Evolutionary conservation across 2,888 invertebrate genomes (phyloP), one percentile per base, ranked within the genome.

Genomic region (Tetramorium bicarinatum): DNA sequence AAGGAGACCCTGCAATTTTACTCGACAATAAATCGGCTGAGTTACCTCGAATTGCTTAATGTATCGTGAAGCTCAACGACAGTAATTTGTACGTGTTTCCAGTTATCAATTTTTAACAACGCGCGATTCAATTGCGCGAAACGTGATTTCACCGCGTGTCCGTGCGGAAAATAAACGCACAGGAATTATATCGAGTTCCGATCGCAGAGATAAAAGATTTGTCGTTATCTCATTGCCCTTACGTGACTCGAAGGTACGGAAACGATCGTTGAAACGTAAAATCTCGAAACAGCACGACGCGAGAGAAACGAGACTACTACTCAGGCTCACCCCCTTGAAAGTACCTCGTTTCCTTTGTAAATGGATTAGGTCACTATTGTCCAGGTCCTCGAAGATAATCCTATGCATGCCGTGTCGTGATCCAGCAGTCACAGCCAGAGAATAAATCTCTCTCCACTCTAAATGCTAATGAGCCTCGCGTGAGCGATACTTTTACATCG

Each of bases 391-490:
- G 83, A 87, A 87, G 89, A 91, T 92, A 92, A 92, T 92, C 84
- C 88, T 88, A 92, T 92, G 91, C 91, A 92, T 92, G 90, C 89
- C 90, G 88, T 87, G 90, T 90, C 89, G 89, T 87, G 90, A 92
- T 92, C 89, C 89, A 85, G 85, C 87, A 90, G 89, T 92, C 92
- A 80, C 88, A 91, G 87, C 82, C 84, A 62, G 87, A 86, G 90
- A 91, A 92, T 93, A 93, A 93, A 93, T 93, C 91, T 91, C 90
- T 88, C 87, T 86, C 89, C 91, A 92, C 91, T 93, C 92, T 93
- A 93, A 93, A 93, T 93, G 93, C 92, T 93, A 93, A 93, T 92
- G 92, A 92, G 90, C 67, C 80, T 83, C 79, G 85, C 84, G 87
- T 85, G 84, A 90, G 79, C 90, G 88, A 91, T 90, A 88, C 87